phyloP scores from a whole-genome alignment of 2,888 invertebrate species.

The Pediacus dermestoides region DNA sequence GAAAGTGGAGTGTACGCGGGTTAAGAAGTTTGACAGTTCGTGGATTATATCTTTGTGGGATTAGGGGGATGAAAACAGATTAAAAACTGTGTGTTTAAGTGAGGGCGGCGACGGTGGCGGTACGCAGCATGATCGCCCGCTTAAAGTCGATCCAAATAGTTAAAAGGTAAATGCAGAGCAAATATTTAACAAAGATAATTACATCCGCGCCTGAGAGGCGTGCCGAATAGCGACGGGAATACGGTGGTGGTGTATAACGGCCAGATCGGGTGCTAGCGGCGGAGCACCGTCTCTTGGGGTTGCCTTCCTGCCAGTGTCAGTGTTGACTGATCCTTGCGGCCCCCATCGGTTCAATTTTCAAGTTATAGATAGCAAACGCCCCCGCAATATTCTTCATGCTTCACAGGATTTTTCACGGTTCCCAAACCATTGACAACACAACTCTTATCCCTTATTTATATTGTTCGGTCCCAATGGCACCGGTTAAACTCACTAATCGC shows the following conservation, averaged over 20 bases:
- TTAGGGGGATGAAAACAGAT: conserved; percentile 30
- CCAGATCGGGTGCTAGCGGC: conserved; percentile 21
- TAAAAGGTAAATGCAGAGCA: conserved; percentile 49
- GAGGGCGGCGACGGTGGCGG: conserved; percentile 22
- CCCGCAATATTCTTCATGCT: conserved; percentile 12
- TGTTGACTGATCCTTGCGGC: conserved; percentile 3
- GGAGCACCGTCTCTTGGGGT: conserved; percentile 32
- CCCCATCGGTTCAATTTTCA: conserved; percentile 15
- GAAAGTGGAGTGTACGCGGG: no score
- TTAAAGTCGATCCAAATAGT: conserved; percentile 44
- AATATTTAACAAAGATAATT: conserved; percentile 50
- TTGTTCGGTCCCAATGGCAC: conserved; percentile 12
- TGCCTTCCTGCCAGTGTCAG: conserved; percentile 20
- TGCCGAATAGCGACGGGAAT: conserved; percentile 26
- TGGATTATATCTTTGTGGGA: conserved; percentile 22
- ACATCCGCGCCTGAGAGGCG: conserved; percentile 49
- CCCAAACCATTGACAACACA: conserved; percentile 17
- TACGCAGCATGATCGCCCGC: conserved; percentile 34
- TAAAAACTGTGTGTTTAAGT: conserved; percentile 29
- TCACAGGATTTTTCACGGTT: conserved; percentile 17
- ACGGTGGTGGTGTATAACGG: conserved; percentile 3
- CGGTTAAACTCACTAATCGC: no score
- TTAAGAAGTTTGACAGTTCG: no score
- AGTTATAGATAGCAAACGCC: conserved; percentile 1
- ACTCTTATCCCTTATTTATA: conserved; percentile 19